Conservation (phyloP, 1,140 invertebrate genomes). For the Eulimnadia texana region DNA sequence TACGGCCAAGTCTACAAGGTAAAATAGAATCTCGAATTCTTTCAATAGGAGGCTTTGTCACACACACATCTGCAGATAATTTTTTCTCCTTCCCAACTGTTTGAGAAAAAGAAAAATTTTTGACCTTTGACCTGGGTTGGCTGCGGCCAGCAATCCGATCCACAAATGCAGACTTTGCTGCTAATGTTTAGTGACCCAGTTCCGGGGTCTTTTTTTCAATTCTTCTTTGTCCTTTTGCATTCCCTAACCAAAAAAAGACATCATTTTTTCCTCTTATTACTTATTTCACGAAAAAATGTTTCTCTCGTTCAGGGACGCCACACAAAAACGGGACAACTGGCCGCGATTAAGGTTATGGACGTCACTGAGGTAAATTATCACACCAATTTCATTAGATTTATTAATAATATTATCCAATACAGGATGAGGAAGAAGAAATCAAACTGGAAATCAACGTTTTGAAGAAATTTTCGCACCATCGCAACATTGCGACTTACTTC, state of each 20-base stretch:
- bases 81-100: background rate
- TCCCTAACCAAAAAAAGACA: slow-evolving; percentile 1
- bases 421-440: slow-evolving; percentile 99
- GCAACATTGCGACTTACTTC: slow-evolving; percentile 99
- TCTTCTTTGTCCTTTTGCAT: background rate
- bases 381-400: background rate
- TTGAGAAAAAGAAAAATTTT: background rate
- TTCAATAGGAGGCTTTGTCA: too few relatives aligned
- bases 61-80: too few relatives aligned
- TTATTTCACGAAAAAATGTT: too few relatives aligned
- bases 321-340: slow-evolving; percentile 96
- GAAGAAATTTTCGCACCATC: slow-evolving; percentile 95
- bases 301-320: slow-evolving; percentile 73
- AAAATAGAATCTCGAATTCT: slow-evolving; percentile 27
- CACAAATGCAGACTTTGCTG: too few relatives aligned
- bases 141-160: background rate
- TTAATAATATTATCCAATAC: slow-evolving; percentile 22
- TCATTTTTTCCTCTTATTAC: slow-evolving; percentile 13
- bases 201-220: background rate
- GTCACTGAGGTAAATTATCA: slow-evolving; percentile 67
- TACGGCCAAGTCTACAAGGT: slow-evolving; percentile 99
- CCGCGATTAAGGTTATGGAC: slow-evolving; percentile 99
- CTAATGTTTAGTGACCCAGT: background rate
- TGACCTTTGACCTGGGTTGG: background rate
- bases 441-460: slow-evolving; percentile 99